Evolutionary conservation across 2,113 vertebrate species (phyloP).

Genomic region (Lepisosteus osseus): DNA sequence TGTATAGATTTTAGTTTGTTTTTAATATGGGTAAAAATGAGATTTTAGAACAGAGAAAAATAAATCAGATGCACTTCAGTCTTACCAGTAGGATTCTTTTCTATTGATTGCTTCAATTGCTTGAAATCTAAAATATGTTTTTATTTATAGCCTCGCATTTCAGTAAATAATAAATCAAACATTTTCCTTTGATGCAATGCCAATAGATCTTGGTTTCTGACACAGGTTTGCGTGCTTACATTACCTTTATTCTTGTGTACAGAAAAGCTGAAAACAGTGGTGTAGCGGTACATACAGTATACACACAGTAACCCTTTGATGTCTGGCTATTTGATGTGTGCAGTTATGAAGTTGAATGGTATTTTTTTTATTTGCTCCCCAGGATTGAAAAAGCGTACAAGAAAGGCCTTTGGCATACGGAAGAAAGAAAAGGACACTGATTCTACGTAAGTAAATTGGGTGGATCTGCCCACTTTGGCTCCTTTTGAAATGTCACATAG

Average conservation of each 20-base stretch:
- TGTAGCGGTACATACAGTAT: not conserved
- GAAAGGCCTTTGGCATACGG: conserved; percentile 94
- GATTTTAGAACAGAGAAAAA: not conserved
- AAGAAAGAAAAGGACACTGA: conserved; percentile 96
- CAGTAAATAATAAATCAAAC: not conserved
- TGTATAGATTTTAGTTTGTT: too few species aligned
- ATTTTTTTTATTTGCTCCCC: conserved; percentile 27
- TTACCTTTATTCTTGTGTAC: not conserved
- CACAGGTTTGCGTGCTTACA: not conserved
- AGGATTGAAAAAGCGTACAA: conserved; percentile 98
- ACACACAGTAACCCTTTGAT: not conserved
- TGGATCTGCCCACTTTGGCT: too few species aligned
- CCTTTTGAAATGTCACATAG: too few species aligned
- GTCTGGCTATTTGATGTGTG: not conserved
- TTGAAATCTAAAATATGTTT: not conserved
- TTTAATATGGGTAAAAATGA: not conserved
- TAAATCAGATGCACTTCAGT: not conserved
- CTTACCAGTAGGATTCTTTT: not conserved
- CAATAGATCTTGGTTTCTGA: not conserved
- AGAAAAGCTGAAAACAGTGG: not conserved
- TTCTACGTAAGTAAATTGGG: conserved; percentile 72
- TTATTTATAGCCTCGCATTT: not conserved
- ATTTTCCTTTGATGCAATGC: not conserved
- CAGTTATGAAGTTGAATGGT: not conserved
- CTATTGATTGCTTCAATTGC: not conserved